Percentiles rank a stretch among this genome's conserved stretches.
Conservation (phyloP, 2,888 invertebrate species). For the Microdon myrmicae region DNA sequence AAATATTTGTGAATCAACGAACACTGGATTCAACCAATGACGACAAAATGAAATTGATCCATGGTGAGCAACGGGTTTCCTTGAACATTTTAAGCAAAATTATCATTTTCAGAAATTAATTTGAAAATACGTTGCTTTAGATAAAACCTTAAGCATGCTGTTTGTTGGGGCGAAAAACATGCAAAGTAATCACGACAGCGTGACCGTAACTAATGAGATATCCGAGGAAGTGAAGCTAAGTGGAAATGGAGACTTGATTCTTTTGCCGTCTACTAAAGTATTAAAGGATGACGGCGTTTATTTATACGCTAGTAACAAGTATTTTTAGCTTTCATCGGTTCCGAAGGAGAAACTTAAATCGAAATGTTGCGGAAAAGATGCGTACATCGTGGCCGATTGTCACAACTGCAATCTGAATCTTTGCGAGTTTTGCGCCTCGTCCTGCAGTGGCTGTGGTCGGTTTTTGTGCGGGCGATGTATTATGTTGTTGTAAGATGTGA, state of each 20-base stretch:
- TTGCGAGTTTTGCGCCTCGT: constrained; percentile 54
- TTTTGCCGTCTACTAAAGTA: constrained; percentile 29
- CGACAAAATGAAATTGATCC: constrained; percentile 51
- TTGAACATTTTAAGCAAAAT: neutral
- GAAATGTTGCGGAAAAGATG: constrained; percentile 51
- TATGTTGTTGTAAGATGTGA: constrained; percentile 51
- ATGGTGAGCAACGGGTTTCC: too few species aligned
- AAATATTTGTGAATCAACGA: constrained; percentile 52
- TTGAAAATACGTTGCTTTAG: constrained; percentile 13
- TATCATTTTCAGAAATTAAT: neutral
- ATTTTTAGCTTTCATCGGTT: too few species aligned
- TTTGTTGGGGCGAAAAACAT: constrained; percentile 46
- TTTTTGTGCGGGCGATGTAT: constrained; percentile 52
- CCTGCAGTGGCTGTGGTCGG: constrained; percentile 44
- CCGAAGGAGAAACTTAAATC: constrained; percentile 34
- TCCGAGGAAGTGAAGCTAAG: constrained; percentile 30
- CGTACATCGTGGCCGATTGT: constrained; percentile 47
- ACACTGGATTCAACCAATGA: constrained; percentile 31
- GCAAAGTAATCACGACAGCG: constrained; percentile 23
- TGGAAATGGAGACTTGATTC: constrained; percentile 43
- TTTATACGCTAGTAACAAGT: too few species aligned
- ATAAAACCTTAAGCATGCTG: constrained; percentile 49
- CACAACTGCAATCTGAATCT: constrained; percentile 53
- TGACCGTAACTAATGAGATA: neutral
- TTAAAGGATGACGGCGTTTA: too few species aligned